Conservation (phyloP, 2,888 invertebrate species). For the Hanleya hanleyi region DNA sequence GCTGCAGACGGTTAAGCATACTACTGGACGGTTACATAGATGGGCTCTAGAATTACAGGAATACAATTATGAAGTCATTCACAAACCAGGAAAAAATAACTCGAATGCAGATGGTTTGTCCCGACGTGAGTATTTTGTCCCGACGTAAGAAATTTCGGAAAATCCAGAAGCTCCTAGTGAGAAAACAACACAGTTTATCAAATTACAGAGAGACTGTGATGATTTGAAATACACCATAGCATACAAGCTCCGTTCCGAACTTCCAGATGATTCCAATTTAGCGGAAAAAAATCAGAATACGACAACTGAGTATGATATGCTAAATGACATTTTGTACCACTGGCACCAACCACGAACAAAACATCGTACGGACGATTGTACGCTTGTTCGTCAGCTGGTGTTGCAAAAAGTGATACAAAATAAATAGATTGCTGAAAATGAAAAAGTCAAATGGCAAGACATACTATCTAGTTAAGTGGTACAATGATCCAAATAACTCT, state of each 20-base stretch:
- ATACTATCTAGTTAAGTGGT: too few relatives aligned
- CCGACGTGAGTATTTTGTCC: background rate
- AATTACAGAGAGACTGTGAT: constrained; percentile 14
- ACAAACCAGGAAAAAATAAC: constrained; percentile 13
- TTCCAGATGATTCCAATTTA: constrained; percentile 9
- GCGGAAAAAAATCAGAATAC: background rate
- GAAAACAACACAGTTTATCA: background rate
- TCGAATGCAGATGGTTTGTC: constrained; percentile 17
- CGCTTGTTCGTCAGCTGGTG: constrained; percentile 16
- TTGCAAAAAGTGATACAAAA: constrained; percentile 13
- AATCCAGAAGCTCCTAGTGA: background rate
- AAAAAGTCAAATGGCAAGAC: too few relatives aligned
- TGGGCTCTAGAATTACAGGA: constrained; percentile 26
- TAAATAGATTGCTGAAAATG: too few relatives aligned
- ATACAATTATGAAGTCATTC: constrained; percentile 20
- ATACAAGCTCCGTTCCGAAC: background rate
- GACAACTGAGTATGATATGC: constrained; percentile 15
- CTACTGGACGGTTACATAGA: constrained; percentile 16
- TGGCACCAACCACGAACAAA: constrained; percentile 20
- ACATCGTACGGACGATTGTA: background rate
- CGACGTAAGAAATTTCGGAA: background rate
- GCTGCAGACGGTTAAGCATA: constrained; percentile 24
- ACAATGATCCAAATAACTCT: too few relatives aligned
- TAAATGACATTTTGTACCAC: constrained; percentile 23
- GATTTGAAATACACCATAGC: constrained; percentile 10